Conservation (phyloP, 2,797 vertebrate species). For the Neopelma chrysocephalum region DNA sequence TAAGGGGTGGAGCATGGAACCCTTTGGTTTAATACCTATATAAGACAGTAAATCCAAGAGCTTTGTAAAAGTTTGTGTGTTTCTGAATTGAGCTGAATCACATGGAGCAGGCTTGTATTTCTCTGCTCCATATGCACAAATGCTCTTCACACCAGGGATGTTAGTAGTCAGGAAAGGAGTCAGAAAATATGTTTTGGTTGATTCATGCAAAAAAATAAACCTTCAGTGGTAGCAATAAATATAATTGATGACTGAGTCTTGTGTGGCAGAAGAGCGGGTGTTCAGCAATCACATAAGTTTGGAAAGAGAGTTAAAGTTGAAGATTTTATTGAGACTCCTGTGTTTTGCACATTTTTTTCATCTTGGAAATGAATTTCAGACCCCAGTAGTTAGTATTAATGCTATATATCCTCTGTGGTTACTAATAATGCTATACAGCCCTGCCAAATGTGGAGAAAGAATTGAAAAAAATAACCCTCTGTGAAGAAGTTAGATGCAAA, state of each 20-base stretch:
- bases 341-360: conserved; percentile 4
- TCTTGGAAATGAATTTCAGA: conserved; percentile 41
- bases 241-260: not conserved
- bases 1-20: not conserved
- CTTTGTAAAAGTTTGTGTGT: not conserved
- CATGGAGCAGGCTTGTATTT: not conserved
- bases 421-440: not conserved
- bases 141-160: not conserved
- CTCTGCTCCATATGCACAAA: not conserved
- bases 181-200: not conserved
- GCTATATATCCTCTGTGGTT: conserved; percentile 47
- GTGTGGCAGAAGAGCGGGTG: not conserved
- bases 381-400: conserved; percentile 13
- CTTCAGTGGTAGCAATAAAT: not conserved
- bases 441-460: not conserved
- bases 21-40: not conserved
- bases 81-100: not conserved
- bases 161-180: not conserved
- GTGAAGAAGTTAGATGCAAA: not conserved
- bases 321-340: conserved; percentile 14
- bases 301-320: not conserved
- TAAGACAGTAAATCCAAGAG: not conserved
- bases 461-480: not conserved
- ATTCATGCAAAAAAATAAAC: not conserved
- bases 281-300: not conserved